Conservation (phyloP, 2,888 invertebrate species). For the Nematopogon swammerdamellus region DNA sequence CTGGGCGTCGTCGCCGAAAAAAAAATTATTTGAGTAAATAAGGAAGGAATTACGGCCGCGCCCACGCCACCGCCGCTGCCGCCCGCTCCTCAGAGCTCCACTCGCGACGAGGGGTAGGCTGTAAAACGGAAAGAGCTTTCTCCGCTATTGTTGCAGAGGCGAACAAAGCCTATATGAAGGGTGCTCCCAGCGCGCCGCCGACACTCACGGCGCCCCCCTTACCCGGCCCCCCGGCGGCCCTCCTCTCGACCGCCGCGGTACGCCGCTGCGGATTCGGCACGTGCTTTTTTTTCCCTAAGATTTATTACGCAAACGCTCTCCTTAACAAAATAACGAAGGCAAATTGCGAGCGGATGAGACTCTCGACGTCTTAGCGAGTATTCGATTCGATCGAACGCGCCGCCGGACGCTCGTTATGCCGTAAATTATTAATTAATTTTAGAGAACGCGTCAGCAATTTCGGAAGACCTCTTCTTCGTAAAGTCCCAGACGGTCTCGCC, state of each 20-base stretch:
- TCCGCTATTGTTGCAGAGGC: neutral
- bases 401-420: too few species aligned
- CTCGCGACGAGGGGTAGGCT: neutral
- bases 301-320: neutral
- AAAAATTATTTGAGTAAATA: too few species aligned
- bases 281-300: neutral
- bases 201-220: conserved; percentile 11
- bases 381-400: too few species aligned
- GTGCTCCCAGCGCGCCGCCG: conserved; percentile 11
- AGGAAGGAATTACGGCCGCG: too few species aligned
- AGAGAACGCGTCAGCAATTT: too few species aligned
- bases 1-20: too few species aligned
- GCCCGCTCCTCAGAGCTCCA: neutral
- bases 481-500: too few species aligned
- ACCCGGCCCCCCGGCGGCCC: conserved; percentile 15
- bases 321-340: neutral
- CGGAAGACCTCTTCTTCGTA: too few species aligned
- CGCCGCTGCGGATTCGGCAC: conserved; percentile 24
- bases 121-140: neutral
- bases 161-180: neutral
- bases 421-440: too few species aligned
- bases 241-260: conserved; percentile 1
- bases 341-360: too few species aligned
- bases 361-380: too few species aligned
- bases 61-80: too few species aligned